phyloP scores from a whole-genome alignment of 2,888 invertebrate species.

The Torymus texanus region DNA sequence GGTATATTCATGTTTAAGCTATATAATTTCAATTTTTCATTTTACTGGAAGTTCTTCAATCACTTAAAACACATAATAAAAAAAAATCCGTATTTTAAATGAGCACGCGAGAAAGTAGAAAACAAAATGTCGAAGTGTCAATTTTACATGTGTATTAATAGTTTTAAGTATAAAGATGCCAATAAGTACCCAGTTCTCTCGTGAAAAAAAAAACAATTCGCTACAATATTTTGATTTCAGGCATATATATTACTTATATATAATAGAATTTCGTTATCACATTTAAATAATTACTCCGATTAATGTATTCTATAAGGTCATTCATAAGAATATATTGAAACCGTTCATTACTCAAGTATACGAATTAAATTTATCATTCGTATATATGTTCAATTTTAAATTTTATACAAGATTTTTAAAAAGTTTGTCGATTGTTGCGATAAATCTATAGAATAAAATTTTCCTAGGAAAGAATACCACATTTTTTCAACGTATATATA shows the following conservation, averaged over 20 bases:
- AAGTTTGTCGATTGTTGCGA: neutral
- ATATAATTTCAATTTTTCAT: neutral
- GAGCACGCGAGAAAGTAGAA: constrained; percentile 16
- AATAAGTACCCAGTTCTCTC: neutral
- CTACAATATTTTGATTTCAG: no score
- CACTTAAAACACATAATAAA: constrained; percentile 2
- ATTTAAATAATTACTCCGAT: no score
- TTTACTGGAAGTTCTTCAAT: neutral
- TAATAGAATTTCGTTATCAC: no score
- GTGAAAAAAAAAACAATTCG: no score
- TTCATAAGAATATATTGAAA: no score
- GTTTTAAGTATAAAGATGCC: constrained; percentile 4
- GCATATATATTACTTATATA: no score
- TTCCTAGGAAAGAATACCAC: neutral
- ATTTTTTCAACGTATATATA: neutral
- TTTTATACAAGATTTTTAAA: constrained; percentile 7
- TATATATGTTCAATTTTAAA: neutral
- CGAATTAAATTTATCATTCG: neutral
- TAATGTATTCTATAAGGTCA: no score
- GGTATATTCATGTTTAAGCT: neutral
- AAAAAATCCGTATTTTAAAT: constrained; percentile 3
- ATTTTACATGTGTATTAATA: constrained; percentile 37
- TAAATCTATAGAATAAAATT: neutral
- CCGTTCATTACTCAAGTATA: no score
- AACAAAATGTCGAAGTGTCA: constrained; percentile 32